Conservation (phyloP, 2,113 vertebrate species). For the Connochaetes taurinus region DNA sequence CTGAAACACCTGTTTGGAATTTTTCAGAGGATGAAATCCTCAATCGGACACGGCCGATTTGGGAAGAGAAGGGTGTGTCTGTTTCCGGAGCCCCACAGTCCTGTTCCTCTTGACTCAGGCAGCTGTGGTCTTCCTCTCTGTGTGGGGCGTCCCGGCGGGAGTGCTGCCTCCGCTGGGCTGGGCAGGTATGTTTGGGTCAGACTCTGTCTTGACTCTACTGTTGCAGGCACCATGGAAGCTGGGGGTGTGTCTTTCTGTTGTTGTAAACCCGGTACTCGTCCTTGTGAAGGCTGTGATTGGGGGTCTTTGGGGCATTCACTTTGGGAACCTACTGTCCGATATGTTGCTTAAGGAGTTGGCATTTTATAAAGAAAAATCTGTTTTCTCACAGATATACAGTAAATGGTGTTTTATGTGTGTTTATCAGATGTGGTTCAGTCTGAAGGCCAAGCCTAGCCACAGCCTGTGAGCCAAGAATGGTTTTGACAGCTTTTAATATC, state of each 20-base stretch:
- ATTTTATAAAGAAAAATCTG: not conserved
- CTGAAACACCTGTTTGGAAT: not conserved
- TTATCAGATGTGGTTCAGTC: not conserved
- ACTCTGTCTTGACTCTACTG: too few relatives aligned
- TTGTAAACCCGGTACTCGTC: fast-evolving
- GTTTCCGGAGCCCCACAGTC: not conserved
- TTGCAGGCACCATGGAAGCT: not conserved
- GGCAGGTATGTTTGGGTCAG: not conserved
- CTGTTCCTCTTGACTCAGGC: not conserved
- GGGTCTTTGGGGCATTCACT: not conserved
- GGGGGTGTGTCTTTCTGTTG: not conserved
- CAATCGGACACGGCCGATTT: not conserved
- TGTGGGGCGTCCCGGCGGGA: not conserved
- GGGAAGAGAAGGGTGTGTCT: not conserved
- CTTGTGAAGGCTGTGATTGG: not conserved
- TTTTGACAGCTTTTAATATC: not conserved
- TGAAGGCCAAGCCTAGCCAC: not conserved
- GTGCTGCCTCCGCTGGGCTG: not conserved
- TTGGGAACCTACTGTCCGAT: not conserved
- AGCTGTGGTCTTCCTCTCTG: not conserved
- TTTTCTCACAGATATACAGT: not conserved
- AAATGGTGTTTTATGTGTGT: not conserved
- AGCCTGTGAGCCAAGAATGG: not conserved
- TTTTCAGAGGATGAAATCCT: not conserved
- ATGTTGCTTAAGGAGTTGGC: not conserved